A percentile compares a stretch with the other conserved stretches of the same genome.
These are phyloP conservation scores for Smutsia gigantea DNA, from an alignment of 2,797 vertebrate species.

Conservation along the genomic window DNA sequence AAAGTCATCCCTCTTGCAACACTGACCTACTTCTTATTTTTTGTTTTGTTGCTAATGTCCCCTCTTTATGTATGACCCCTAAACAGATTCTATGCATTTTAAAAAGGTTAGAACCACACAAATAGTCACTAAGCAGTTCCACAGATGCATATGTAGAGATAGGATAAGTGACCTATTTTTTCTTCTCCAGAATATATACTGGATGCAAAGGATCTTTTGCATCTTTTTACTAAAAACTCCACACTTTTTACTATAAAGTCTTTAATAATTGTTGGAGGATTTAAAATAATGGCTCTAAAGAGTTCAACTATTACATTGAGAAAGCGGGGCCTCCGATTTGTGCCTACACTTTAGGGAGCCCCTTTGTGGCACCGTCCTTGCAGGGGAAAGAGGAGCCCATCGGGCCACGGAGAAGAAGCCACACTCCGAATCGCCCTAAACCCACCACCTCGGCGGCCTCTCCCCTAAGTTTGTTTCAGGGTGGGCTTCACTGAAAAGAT, in stretches of 20 bases:
- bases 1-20: not conserved
- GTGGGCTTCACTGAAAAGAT: not conserved
- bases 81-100: not conserved
- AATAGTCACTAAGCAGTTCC: not conserved
- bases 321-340: not conserved
- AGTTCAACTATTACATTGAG: not conserved
- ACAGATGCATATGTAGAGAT: not conserved
- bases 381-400: not conserved
- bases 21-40: not conserved
- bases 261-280: not conserved
- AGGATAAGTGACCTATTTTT: not conserved
- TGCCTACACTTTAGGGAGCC: not conserved
- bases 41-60: not conserved
- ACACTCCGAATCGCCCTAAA: not conserved
- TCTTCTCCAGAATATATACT: not conserved
- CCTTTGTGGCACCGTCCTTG: not conserved
- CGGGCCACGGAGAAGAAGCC: not conserved
- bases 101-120: not conserved
- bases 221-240: not conserved
- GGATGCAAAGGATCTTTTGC: not conserved
- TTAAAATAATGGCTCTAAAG: not conserved
- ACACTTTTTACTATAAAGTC: not conserved
- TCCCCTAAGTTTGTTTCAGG: not conserved
- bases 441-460: fast-evolving
- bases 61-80: not conserved